Evolutionary conservation across 2,888 invertebrate species (phyloP), one percentile per base, ranked within the genome.

Genomic region (Pterostichus niger): DNA sequence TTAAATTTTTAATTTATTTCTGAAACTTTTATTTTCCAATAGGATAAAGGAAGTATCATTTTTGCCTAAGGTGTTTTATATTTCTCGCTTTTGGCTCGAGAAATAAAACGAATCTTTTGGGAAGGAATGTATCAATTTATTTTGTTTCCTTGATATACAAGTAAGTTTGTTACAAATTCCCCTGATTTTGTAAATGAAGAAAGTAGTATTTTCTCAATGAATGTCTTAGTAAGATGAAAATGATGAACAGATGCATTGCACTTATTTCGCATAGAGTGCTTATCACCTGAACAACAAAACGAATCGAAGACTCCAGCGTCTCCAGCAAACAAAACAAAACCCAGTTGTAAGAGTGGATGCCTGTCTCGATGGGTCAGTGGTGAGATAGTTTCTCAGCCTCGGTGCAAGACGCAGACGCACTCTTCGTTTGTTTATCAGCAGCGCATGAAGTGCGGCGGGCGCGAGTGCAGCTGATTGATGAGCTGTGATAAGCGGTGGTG

Each of bases 401-500:
- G 24, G 33, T 11, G 11, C 33, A 31, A 24, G 61, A 61, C 61
- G 61, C 61, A 61, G 61, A 61, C 61, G 64, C 64, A 64, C 64
- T 35, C 10, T 64, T 71, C 52, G 82, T 89, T 89, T 89, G 89
- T 89, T 88, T 87, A 87, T 88, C 88, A 88, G 49, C 64, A 81
- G 64, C 52, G 15, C 10, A 88, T 88, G 89, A 89, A 89, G 88
- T 86, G 84, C 87, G 87, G 89, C 89, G 87, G 54, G 64, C 40
- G 80, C 61, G 75, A 77, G 64, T 40, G 84, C 87, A 87, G 89
- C 89, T 89, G 89, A 89, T 89, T 89, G 89, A 89, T 89, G 89
- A 89, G 89, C 88, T 87, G 86, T 89, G 90, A 90, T 90, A 90
- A 89, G 87, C 87, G 87, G 87, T 87, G 87, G 89, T 87, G 88